Conservation (phyloP, 2,113 vertebrate genomes). For the Thermophis baileyi region DNA sequence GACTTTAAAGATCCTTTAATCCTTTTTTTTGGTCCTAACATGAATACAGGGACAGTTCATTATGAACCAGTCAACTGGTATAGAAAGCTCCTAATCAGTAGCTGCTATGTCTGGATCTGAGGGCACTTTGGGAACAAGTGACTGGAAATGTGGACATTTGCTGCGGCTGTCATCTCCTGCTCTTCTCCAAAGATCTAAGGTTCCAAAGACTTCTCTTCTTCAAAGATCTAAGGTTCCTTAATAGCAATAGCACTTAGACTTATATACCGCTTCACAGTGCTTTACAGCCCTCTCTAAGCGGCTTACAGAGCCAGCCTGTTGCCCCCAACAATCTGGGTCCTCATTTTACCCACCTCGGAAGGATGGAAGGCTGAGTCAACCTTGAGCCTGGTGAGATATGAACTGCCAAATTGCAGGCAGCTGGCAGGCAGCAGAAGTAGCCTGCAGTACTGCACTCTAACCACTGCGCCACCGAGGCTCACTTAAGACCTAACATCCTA, state of each 20-base stretch:
- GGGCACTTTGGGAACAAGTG: neutral
- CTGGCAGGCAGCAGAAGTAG: too few species aligned
- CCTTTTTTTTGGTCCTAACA: neutral
- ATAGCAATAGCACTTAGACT: neutral
- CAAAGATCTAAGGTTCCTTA: neutral
- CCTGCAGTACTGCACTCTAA: too few species aligned
- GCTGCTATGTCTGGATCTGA: neutral
- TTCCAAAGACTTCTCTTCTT: too few species aligned
- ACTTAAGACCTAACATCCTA: neutral
- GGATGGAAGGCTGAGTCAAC: too few species aligned
- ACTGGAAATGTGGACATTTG: neutral
- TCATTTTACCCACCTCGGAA: too few species aligned
- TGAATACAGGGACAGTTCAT: neutral
- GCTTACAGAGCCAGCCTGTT: too few species aligned
- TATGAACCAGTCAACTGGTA: neutral
- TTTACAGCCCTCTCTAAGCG: too few species aligned
- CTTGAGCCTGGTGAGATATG: too few species aligned
- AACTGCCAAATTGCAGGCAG: too few species aligned
- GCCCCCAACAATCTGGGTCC: too few species aligned
- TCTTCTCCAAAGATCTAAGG: neutral
- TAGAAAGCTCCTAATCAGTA: neutral
- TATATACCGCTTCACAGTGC: too few species aligned
- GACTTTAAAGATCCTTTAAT: neutral
- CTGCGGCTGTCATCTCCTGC: neutral
- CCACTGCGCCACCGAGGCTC: too few species aligned